Conservation (phyloP, 1,140 invertebrate genomes). For the Brachionus asplanchnoidis region DNA sequence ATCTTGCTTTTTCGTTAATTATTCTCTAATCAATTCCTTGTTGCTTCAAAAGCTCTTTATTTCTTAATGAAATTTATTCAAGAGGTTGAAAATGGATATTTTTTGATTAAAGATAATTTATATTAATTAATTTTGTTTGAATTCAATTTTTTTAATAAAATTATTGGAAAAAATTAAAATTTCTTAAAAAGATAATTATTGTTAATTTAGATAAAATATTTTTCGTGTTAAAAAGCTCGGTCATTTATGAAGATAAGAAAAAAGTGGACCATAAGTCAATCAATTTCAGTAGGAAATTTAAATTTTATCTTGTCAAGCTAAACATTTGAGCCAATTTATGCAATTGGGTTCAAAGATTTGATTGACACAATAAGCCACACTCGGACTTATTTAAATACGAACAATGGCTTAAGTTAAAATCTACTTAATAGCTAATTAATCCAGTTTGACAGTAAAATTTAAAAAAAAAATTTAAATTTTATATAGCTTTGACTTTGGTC, state of each 20-base stretch:
- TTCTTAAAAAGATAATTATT: background rate
- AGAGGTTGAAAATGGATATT: no score
- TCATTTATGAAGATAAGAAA: background rate
- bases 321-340: background rate
- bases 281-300: background rate
- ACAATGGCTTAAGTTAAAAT: background rate
- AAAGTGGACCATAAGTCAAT: background rate
- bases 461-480: constrained; percentile 20
- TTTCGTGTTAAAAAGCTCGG: background rate
- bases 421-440: constrained; percentile 20
- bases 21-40: no score
- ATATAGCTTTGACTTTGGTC: constrained; percentile 28
- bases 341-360: background rate
- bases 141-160: no score
- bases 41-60: no score
- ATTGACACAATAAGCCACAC: background rate
- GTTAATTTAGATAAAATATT: background rate
- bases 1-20: no score
- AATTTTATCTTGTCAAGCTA: background rate
- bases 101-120: no score
- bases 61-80: no score
- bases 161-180: background rate
- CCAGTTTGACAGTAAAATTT: constrained; percentile 22
- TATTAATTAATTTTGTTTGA: no score
- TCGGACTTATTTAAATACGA: background rate